Percentiles rank a stretch among this genome's conserved stretches.
phyloP scores from a whole-genome alignment of 2,888 invertebrate genomes.

The Leptinotarsa rubiginosa region DNA sequence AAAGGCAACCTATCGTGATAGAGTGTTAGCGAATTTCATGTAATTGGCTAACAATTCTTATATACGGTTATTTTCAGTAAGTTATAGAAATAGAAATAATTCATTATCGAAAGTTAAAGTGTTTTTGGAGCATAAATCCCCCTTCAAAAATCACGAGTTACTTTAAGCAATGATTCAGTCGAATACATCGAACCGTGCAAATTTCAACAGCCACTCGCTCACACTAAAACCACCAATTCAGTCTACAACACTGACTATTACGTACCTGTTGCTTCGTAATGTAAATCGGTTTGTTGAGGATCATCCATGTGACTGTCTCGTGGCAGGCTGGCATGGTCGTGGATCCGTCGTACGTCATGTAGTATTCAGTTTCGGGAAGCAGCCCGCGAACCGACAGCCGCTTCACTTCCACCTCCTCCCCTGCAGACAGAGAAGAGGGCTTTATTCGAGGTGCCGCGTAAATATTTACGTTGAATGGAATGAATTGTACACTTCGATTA shows the following conservation, averaged over 20 bases:
- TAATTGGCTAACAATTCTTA: no score
- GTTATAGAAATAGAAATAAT: no score
- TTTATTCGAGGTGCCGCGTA: not conserved
- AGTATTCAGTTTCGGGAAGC: slow-evolving; percentile 93
- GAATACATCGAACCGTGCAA: not conserved
- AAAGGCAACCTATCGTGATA: no score
- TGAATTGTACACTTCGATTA: no score
- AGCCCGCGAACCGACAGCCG: slow-evolving; percentile 88
- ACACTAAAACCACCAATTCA: slow-evolving; percentile 2
- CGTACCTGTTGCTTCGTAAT: slow-evolving; percentile 95
- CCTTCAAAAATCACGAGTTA: no score
- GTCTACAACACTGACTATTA: not conserved
- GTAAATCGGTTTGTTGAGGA: slow-evolving; percentile 97
- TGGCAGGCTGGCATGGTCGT: slow-evolving; percentile 97
- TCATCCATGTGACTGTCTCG: slow-evolving; percentile 98
- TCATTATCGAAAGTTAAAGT: no score
- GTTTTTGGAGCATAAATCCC: no score
- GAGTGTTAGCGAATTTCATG: no score
- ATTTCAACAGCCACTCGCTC: not conserved
- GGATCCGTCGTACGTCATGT: slow-evolving; percentile 98
- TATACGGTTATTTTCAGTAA: no score
- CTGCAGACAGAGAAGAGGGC: slow-evolving; percentile 66
- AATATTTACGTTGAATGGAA: not conserved
- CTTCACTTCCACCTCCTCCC: slow-evolving; percentile 86
- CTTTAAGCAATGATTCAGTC: not conserved